Base-by-base conservation (phyloP, 1,140 invertebrate genomes). In the Teleopsis dalmanni region DNA sequence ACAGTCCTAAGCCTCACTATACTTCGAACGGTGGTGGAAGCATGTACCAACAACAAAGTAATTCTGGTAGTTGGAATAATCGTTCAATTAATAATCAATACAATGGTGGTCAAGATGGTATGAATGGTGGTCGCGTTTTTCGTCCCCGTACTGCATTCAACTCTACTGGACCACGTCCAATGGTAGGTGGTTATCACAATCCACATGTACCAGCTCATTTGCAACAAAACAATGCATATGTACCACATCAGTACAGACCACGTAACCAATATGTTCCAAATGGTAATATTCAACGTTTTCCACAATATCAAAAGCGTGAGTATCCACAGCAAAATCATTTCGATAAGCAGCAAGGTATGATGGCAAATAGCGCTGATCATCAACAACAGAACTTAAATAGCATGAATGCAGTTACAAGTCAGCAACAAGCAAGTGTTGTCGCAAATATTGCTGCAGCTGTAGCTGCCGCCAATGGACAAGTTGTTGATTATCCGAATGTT, bases 391-490 rank as follows among this genome's bases (percentile, higher is more conserved):
- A 45, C 23, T 33, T n/a, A 4, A 23, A 34, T 45, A 38, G 34
- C 25, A 23, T 41, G 4, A 41, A 41, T 16, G 51, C 47, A 21
- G 33, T 36, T 27, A 37, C 50, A 46, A 37, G 29, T 53, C 59
- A 51, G n/a, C 45, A 29, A 52, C 64, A 16, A 37, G 64, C 46
- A 53, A 63, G 6, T 64, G 63, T 29, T 58, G 66, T 63, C 29
- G 61, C 64, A 7, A 67, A 67, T 40, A 67, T 65, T 44, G 64
- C 64, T 9, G 61, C 64, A 16, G 67, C 67, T 36, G 57, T 62
- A 3, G 52, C 52, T 36, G 45, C 48, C 16, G 48, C 52, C 22
- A 60, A 59, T n/a, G 64, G 58, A n/a, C 51, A 48, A 0, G 58
- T 57, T 9, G 60, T 50, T 6, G 61, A 61, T 37, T 59, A 58